A percentile compares a stretch with the other conserved stretches of the same genome.
Evolutionary conservation across 2,888 invertebrate genomes (phyloP).

Genomic region (Melolontha melolontha): DNA sequence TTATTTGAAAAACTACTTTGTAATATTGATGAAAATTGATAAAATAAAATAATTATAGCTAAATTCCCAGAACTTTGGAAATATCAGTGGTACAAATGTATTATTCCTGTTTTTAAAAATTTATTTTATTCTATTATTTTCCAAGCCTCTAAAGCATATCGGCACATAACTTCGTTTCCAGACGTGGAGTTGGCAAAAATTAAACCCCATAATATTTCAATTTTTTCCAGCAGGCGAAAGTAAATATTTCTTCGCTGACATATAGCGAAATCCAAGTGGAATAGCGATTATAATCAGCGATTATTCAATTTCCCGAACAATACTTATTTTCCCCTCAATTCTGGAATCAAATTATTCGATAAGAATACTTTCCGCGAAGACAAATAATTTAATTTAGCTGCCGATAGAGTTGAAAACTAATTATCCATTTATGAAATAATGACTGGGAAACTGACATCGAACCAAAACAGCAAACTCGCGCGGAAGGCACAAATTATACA

Average conservation of each 20-base stretch:
- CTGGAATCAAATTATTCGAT: slow-evolving; percentile 7
- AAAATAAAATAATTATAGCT: too few relatives aligned
- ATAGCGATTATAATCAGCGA: neutral
- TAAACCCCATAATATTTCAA: too few relatives aligned
- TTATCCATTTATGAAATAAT: slow-evolving; percentile 28
- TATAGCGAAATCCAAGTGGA: neutral
- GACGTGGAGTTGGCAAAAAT: too few relatives aligned
- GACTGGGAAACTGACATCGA: slow-evolving; percentile 8
- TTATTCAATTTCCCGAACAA: slow-evolving; percentile 26
- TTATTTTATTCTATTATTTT: too few relatives aligned
- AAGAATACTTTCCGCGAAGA: slow-evolving; percentile 8
- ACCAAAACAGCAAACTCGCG: slow-evolving; percentile 8
- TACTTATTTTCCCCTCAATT: slow-evolving; percentile 2
- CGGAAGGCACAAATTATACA: slow-evolving; percentile 14
- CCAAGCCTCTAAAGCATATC: too few relatives aligned
- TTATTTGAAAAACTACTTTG: too few relatives aligned
- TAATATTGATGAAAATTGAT: too few relatives aligned
- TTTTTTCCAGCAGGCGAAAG: neutral
- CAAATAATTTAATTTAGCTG: slow-evolving; percentile 17
- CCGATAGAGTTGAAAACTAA: slow-evolving; percentile 15
- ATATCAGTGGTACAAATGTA: too few relatives aligned
- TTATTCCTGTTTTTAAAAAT: too few relatives aligned
- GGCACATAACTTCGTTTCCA: too few relatives aligned
- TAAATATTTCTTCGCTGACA: slow-evolving; percentile 1
- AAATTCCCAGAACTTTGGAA: too few relatives aligned